phyloP scores from a whole-genome alignment of 2,888 invertebrate species.

The Deilephila porcellus region DNA sequence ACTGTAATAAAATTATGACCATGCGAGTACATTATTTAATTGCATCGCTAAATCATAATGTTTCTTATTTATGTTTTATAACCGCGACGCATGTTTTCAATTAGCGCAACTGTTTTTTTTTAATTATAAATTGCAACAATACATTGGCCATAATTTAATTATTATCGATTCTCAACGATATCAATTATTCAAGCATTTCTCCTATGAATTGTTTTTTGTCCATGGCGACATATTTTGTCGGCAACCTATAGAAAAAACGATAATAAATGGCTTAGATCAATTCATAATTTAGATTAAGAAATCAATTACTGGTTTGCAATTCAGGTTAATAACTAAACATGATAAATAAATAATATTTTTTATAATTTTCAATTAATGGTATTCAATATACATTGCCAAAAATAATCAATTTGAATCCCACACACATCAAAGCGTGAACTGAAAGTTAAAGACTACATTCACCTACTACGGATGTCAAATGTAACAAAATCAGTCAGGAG shows the following conservation, averaged over 20 bases:
- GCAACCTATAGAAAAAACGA: background rate
- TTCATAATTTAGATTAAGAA: background rate
- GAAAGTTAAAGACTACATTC: constrained; percentile 18
- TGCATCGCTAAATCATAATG: no score
- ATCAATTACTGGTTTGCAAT: constrained; percentile 1
- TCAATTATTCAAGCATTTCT: no score
- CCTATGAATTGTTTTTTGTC: no score
- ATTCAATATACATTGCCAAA: constrained; percentile 2
- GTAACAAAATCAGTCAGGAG: constrained; percentile 21
- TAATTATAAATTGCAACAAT: no score
- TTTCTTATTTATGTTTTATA: no score
- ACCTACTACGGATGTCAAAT: constrained; percentile 21
- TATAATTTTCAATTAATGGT: constrained; percentile 16
- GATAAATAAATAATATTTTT: constrained; percentile 10
- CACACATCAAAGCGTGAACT: constrained; percentile 26
- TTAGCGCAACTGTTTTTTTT: no score
- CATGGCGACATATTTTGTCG: no score
- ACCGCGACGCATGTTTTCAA: no score
- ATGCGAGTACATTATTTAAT: no score
- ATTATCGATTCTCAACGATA: no score
- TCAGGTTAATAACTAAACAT: background rate
- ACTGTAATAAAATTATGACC: no score
- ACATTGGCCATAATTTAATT: no score
- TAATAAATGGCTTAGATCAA: background rate
- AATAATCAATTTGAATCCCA: constrained; percentile 23